Conservation (phyloP, 2,113 vertebrate genomes). For the Mus musculus region GRCm39 chr8:92727001-92727500, state of each 20-base stretch:
- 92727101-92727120: neutral
- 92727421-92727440: neutral
- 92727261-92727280: neutral
- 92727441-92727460: neutral
- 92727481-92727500: neutral
- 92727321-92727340: neutral
- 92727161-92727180: neutral
- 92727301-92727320: neutral
- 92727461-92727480: neutral
- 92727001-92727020: too few species aligned
- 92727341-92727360: neutral
- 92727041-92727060: neutral
- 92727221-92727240: neutral
- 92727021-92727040: neutral
- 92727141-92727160: neutral
- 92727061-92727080: accelerated
- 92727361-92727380: neutral
- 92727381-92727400: neutral
- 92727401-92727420: too few species aligned
- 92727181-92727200: too few species aligned
- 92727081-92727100: neutral
- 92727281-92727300: neutral
- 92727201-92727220: neutral
- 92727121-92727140: neutral
- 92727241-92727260: neutral